Conservation (phyloP, 2,113 vertebrate genomes). For the Numida meleagris region DNA sequence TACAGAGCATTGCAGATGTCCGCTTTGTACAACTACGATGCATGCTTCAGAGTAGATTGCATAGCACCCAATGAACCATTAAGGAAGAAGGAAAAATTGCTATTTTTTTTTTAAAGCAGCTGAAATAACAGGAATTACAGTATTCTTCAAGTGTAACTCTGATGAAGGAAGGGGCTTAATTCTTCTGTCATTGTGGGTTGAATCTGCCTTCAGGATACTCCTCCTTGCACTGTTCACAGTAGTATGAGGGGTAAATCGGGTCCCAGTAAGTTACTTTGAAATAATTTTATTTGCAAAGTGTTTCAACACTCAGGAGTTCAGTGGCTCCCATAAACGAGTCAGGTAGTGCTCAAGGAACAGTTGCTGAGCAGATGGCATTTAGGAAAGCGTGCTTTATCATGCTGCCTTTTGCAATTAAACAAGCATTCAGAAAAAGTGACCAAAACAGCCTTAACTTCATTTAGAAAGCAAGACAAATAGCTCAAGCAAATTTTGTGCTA, state of each 20-base stretch:
- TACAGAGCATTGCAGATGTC: background rate
- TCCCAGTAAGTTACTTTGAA: background rate
- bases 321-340: background rate
- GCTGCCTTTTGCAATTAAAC: background rate
- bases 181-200: background rate
- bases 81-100: background rate
- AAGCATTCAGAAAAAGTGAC: background rate
- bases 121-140: background rate
- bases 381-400: background rate
- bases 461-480: slow-evolving; percentile 2
- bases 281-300: background rate
- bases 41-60: background rate
- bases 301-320: background rate
- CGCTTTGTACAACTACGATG: background rate
- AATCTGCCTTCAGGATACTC: background rate
- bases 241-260: background rate
- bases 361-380: background rate
- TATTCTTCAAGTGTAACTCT: background rate
- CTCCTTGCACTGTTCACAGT: background rate
- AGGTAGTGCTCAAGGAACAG: background rate
- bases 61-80: background rate
- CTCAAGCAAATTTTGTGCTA: background rate
- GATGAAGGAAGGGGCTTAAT: background rate
- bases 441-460: background rate
- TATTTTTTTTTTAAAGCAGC: background rate